Evolutionary conservation across 2,797 vertebrate genomes (phyloP).

Genomic region (Pangasius mekongensis): DNA sequence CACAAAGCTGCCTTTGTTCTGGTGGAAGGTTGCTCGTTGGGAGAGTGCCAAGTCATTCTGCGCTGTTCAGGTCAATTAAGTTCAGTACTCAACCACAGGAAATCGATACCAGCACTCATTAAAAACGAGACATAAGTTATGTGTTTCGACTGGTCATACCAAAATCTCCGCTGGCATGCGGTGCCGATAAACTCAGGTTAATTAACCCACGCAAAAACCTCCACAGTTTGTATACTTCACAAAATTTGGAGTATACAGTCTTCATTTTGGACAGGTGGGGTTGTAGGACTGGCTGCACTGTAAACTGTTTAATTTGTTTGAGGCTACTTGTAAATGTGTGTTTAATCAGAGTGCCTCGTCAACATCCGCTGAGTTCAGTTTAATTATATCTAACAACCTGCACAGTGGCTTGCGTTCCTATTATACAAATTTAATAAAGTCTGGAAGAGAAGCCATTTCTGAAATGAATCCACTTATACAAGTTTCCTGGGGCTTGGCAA

Average conservation of each 20-base stretch:
- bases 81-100: constrained; percentile 78
- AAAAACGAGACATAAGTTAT: constrained; percentile 72
- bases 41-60: constrained; percentile 78
- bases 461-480: constrained; percentile 77
- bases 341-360: constrained; percentile 75
- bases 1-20: constrained; percentile 80
- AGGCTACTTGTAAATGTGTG: constrained; percentile 75
- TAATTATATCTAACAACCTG: constrained; percentile 77
- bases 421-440: constrained; percentile 81
- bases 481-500: constrained; percentile 68
- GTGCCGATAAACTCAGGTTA: constrained; percentile 71
- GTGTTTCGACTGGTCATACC: constrained; percentile 70
- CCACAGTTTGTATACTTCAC: background rate
- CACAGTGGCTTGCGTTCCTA: constrained; percentile 68
- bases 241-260: background rate
- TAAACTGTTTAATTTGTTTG: constrained; percentile 68
- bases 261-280: background rate
- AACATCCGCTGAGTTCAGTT: constrained; percentile 69
- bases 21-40: constrained; percentile 65
- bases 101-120: constrained; percentile 82
- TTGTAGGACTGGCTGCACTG: constrained; percentile 28
- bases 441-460: constrained; percentile 76
- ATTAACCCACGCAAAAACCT: constrained; percentile 47
- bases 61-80: constrained; percentile 84
- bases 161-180: constrained; percentile 66